Evolutionary conservation across 37 sponge, comb jelly and placozoan genomes (phyloP).

Genomic region (Agelas oroides): DNA sequence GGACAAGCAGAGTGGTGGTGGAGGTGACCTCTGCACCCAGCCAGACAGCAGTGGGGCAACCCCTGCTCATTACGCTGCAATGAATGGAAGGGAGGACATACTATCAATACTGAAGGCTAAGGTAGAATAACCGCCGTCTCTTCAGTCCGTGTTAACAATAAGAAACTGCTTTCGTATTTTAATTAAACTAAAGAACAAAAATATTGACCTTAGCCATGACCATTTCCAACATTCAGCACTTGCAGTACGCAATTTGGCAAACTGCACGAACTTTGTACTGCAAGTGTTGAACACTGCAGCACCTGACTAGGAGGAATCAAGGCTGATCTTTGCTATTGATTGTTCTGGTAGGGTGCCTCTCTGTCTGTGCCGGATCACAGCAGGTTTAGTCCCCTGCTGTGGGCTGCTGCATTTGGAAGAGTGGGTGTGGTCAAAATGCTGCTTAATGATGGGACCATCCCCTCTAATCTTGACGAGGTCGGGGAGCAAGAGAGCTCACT

Average conservation of each 20-base stretch:
- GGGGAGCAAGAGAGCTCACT: background rate
- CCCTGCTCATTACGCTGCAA: constrained; percentile 77
- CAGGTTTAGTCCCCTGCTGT: constrained; percentile 66
- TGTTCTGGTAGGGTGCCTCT: background rate
- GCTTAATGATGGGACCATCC: background rate
- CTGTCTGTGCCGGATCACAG: background rate
- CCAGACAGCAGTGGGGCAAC: constrained; percentile 65
- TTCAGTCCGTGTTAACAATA: too few relatives aligned
- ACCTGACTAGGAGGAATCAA: too few relatives aligned
- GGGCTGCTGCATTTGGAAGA: constrained; percentile 74
- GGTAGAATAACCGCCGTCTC: background rate
- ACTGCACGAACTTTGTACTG: too few relatives aligned
- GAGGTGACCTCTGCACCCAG: background rate
- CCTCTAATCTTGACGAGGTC: background rate
- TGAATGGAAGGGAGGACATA: constrained; percentile 18
- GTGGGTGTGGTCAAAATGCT: constrained; percentile 40
- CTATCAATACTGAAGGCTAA: background rate
- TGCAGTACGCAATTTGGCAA: too few relatives aligned
- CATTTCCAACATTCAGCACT: too few relatives aligned
- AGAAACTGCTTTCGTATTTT: too few relatives aligned
- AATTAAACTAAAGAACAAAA: too few relatives aligned
- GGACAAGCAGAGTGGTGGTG: background rate
- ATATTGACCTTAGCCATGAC: too few relatives aligned
- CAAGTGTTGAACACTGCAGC: too few relatives aligned
- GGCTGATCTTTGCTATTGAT: too few relatives aligned